Base-by-base conservation (phyloP, 2,113 vertebrate species). In the Chascanopsetta lugubris region DNA sequence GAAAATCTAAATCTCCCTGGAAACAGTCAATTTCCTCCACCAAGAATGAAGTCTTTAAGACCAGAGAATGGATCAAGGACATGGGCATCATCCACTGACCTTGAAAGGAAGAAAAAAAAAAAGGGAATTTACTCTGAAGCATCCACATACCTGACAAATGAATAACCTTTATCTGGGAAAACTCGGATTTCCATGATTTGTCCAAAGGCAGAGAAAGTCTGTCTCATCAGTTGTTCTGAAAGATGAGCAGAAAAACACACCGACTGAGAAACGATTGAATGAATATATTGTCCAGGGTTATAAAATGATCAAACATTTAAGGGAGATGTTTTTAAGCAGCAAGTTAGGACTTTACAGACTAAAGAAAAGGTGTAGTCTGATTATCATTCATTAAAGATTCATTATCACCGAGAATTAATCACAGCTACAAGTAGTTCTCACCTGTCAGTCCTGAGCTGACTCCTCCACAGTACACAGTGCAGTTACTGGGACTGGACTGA, bases 141-240 rank as follows among this genome's bases (percentile, higher is more conserved):
- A 6, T 15, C 2, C 12, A 61, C 63, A 1, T 90, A 98, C 97
- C 97, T 93, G 83, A 99, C 92, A 57, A 99, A 99, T 45, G 97
- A 98, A 86, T 99, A 99, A 40, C 97, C 97, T 93, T 99, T 99
- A 87, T 99, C 97, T 0, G 97, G 97, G 85, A 99, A 99, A 82
- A 99, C 96, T 71, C 97, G 83, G 75, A 99, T 95, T 85, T 99
- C 97, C 97, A 99, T 93, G 85, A 99, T 98, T 90, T 96, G 97
- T 62, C 97, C 97, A 56, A 99, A 99, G 6, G 94, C 94, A 18
- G 96, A 96, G 85, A 99, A 99, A 42, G 97, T 98, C 93, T 98
- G 97, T 82, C 97, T 95, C 97, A 99, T 99, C 57, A 99, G 91
- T 93, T 99, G 97, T 79, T 99, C 97, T 99, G 88, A 12, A 90